Evolutionary conservation across 2,113 vertebrate species (phyloP), one percentile per base, ranked within the genome.

Genomic region (Hippoglossus stenolepis): DNA sequence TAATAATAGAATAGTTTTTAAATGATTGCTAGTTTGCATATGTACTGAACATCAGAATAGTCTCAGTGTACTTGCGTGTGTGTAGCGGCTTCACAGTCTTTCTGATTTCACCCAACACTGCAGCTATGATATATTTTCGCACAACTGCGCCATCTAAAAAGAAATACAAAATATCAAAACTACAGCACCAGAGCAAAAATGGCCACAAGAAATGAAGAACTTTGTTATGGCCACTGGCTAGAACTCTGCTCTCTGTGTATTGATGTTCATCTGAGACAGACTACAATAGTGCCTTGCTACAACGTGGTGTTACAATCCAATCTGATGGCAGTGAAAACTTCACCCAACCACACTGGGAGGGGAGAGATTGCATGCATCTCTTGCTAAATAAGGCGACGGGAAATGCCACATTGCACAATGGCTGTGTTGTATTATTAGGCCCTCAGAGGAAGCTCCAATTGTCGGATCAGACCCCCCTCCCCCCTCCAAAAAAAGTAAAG

Each of bases 361-460:
- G 71, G 85, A 89, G 81, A 85, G 81, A 90, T 85, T 86, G 84
- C 87, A 90, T 79, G 83, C 84, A 90, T 88, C 69, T 79, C 70
- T 73, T 84, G 73, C 88, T 90, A 86, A 86, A 92, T 90, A 88
- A 84, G 73, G 87, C 83, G 15, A 76, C 60, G 83, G 90, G 87
- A 91, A 91, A 91, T 69, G 17, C 23, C 53, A 38, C 40, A 9
- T 87, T 90, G 75, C 88, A 93, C 92, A 92, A 93, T 93, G 88
- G 84, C 65, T 61, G 83, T 80, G 81, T 89, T 93, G 90, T 93
- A 93, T 93, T 92, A 92, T 91, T 93, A 93, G 88, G 51, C 85
- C 77, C 78, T 83, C 70, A 77, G 83, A 91, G 90, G 90, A 92
- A 91, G 87, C 87, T 85, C 45, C 85, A 87, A 87, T 91, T 89